Evolutionary conservation across 2,113 vertebrate species (phyloP).

Genomic region (Pseudopodoces humilis): DNA sequence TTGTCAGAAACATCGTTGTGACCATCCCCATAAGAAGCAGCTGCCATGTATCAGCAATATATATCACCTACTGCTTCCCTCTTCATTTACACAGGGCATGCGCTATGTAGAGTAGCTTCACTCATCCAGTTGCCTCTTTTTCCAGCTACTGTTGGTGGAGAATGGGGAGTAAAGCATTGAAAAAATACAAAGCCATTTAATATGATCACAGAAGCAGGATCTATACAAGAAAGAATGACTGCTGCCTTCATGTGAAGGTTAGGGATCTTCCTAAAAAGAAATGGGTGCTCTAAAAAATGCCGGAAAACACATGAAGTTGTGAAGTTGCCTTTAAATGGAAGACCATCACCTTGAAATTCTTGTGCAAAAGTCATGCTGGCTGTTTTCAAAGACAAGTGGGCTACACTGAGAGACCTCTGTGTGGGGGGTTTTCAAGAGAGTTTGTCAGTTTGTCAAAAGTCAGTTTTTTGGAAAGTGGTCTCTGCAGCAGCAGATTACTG

Average conservation of each 20-base stretch:
- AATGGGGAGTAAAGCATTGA: not conserved
- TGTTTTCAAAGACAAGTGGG: not conserved
- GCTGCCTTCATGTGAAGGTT: not conserved
- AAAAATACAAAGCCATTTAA: not conserved
- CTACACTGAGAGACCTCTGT: too few relatives aligned
- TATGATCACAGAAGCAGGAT: not conserved
- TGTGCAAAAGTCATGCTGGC: not conserved
- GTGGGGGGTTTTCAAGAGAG: not conserved
- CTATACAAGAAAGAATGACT: not conserved
- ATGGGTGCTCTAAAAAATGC: not conserved
- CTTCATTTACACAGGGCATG: rapidly evolving
- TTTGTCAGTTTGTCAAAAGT: too few relatives aligned
- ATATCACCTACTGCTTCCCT: not conserved
- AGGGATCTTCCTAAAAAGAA: not conserved
- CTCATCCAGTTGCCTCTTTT: not conserved
- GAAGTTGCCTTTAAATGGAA: not conserved
- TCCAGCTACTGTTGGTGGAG: not conserved
- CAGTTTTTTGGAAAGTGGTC: not conserved
- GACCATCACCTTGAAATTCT: not conserved
- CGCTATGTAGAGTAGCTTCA: rapidly evolving
- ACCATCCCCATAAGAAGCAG: not conserved
- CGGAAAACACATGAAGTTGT: not conserved
- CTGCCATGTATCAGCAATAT: rapidly evolving
- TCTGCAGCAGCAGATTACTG: not conserved
- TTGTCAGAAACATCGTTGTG: not conserved